Evolutionary conservation across 2,888 invertebrate species (phyloP).

Genomic region (Myopa testacea): DNA sequence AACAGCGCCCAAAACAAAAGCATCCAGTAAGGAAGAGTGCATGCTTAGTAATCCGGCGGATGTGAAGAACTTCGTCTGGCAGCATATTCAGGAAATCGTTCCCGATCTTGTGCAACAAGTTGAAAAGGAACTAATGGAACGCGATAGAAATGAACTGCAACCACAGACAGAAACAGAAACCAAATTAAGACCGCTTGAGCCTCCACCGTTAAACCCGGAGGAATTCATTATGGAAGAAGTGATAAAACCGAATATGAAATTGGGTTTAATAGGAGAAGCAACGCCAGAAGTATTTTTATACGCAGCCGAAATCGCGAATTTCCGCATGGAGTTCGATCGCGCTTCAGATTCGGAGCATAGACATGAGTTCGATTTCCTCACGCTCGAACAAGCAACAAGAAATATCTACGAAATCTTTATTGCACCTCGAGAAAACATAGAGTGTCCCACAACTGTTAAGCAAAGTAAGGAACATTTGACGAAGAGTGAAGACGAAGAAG

Average conservation of each 20-base stretch:
- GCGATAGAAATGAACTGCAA: slow-evolving; percentile 31
- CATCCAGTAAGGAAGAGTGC: not conserved
- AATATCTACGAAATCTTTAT: slow-evolving; percentile 54
- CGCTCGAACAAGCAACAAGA: slow-evolving; percentile 52
- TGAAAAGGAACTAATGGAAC: slow-evolving; percentile 63
- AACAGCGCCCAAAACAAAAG: slow-evolving; percentile 47
- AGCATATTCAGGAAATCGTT: slow-evolving; percentile 68
- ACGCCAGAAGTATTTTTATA: slow-evolving; percentile 54
- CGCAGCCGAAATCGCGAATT: slow-evolving; percentile 58
- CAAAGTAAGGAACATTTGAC: not conserved
- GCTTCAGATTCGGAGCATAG: slow-evolving; percentile 51
- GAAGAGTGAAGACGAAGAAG: not conserved
- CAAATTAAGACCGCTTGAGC: not conserved
- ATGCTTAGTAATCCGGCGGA: slow-evolving; percentile 47
- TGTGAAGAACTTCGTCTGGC: slow-evolving; percentile 66
- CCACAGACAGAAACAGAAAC: not conserved
- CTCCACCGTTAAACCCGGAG: slow-evolving; percentile 48
- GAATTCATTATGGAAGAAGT: slow-evolving; percentile 63
- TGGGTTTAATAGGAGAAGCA: slow-evolving; percentile 58
- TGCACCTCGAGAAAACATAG: slow-evolving; percentile 46
- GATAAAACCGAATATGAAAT: slow-evolving; percentile 62
- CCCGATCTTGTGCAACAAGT: slow-evolving; percentile 68
- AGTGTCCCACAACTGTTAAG: not conserved
- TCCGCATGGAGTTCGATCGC: slow-evolving; percentile 56
- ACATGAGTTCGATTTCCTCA: slow-evolving; percentile 50